A percentile compares a stretch with the other conserved stretches of the same genome.
Conservation (phyloP, 2,797 vertebrate species). For the Sebastes umbrosus region DNA sequence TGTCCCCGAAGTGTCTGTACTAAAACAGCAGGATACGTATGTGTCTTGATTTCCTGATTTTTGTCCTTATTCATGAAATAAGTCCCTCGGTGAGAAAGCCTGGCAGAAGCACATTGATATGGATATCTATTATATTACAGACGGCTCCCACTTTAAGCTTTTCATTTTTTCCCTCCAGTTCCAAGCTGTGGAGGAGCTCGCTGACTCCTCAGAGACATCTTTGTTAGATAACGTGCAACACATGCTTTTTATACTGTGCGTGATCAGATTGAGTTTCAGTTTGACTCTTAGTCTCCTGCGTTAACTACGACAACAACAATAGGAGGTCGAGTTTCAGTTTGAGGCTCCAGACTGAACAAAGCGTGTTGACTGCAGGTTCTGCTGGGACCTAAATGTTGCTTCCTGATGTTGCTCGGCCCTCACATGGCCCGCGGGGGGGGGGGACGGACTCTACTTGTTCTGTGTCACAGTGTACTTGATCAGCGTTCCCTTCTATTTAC, state of each 20-base stretch:
- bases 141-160: slow-evolving; percentile 4
- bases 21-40: slow-evolving; percentile 8
- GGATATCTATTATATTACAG: slow-evolving; percentile 11
- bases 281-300: not conserved
- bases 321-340: slow-evolving; percentile 2
- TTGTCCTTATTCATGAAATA: slow-evolving; percentile 9
- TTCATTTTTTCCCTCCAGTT: slow-evolving; percentile 13
- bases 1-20: not conserved
- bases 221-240: slow-evolving; percentile 3
- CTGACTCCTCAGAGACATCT: slow-evolving; percentile 11
- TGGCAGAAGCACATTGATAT: slow-evolving; percentile 13
- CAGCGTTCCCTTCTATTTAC: slow-evolving; percentile 14
- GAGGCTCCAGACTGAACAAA: not conserved
- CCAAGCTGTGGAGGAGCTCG: not conserved
- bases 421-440: not conserved
- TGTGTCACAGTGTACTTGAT: slow-evolving; percentile 20
- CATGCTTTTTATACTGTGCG: not conserved
- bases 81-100: slow-evolving; percentile 3
- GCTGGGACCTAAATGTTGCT: slow-evolving; percentile 9
- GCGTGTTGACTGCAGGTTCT: slow-evolving; percentile 13
- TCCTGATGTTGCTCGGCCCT: slow-evolving; percentile 5
- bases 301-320: not conserved
- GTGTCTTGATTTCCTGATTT: slow-evolving; percentile 33
- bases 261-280: slow-evolving; percentile 1
- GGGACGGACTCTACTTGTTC: not conserved